Evolutionary conservation across 2,797 vertebrate species (phyloP).

Genomic region (Scleropages formosus): DNA sequence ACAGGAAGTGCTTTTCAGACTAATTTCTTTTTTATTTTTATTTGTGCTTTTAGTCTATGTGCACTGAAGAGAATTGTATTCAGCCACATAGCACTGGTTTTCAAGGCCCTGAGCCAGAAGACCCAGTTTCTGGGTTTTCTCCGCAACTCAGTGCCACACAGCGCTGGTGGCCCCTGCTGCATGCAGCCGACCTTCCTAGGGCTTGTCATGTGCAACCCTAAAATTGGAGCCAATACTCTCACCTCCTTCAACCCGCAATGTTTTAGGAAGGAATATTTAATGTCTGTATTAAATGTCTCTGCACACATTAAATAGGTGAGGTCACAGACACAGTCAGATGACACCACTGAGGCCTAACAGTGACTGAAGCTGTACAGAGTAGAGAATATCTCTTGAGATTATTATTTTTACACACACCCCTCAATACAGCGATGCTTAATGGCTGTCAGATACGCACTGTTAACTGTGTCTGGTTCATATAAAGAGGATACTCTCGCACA

Average conservation of each 20-base stretch:
- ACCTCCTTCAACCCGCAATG: not conserved
- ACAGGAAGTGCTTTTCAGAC: no score
- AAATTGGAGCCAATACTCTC: not conserved
- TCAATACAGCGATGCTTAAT: not conserved
- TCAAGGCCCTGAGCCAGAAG: slow-evolving; percentile 9
- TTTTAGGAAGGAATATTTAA: no score
- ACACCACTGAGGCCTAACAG: not conserved
- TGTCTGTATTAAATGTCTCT: no score
- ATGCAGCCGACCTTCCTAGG: not conserved
- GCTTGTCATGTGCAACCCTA: not conserved
- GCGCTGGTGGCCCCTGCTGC: not conserved
- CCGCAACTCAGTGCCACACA: not conserved
- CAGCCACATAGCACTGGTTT: not conserved
- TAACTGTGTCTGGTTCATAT: not conserved
- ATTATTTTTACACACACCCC: not conserved
- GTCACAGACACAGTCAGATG: not conserved
- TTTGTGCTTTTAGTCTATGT: no score
- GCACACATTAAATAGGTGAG: not conserved
- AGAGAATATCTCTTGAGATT: not conserved
- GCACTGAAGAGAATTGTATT: not conserved
- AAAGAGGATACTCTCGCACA: not conserved
- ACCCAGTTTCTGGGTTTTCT: slow-evolving; percentile 8
- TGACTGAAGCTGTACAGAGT: not conserved
- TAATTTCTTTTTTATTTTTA: no score
- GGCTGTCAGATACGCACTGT: not conserved